These are phyloP conservation scores for Schizothorax lantsangensis DNA, from an alignment of 2,797 vertebrate species.

Conservation along the genomic window DNA sequence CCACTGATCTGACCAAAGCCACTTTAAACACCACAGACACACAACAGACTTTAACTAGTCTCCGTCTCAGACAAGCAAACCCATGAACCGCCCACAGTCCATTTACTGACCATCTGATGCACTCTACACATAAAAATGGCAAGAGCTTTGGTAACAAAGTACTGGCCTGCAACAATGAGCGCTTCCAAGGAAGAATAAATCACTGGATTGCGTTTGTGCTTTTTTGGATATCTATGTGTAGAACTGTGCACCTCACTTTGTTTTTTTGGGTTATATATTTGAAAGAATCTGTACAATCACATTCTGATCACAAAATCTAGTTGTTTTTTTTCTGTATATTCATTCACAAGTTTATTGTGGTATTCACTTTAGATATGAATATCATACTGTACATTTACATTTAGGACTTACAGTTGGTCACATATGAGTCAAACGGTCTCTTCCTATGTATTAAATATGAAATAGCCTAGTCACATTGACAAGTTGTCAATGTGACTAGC, in stretches of 20 bases:
- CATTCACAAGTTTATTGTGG: not conserved
- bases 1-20: constrained; percentile 54
- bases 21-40: not conserved
- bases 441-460: not conserved
- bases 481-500: not conserved
- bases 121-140: not conserved
- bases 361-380: not conserved
- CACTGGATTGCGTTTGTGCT: not conserved
- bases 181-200: not conserved
- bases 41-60: constrained; percentile 6
- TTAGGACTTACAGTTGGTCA: not conserved
- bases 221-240: not conserved
- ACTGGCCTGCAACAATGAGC: not conserved
- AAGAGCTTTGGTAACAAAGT: not conserved
- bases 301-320: not conserved
- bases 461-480: too few relatives aligned
- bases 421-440: not conserved
- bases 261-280: not conserved
- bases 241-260: not conserved
- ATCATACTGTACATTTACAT: not conserved
- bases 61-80: not conserved
- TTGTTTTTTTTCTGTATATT: not conserved
- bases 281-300: not conserved
- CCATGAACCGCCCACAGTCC: not conserved
- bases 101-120: constrained; percentile 4